Base-by-base conservation (phyloP, 2,113 vertebrate species). In the Eurypyga helias region DNA sequence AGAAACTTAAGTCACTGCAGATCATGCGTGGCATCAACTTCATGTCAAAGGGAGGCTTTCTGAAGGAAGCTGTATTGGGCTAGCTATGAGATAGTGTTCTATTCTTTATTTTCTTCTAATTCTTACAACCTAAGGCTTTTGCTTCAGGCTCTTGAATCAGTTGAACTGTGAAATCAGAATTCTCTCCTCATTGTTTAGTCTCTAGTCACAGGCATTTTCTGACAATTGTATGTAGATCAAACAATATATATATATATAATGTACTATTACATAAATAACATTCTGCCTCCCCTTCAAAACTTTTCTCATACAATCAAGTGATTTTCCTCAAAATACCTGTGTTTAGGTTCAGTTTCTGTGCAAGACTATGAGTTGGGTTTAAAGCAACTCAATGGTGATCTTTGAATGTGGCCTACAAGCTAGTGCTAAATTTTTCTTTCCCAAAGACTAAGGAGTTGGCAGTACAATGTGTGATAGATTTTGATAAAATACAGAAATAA, bases 401-500 rank as follows among this genome's bases (percentile, higher is more conserved):
- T 49, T 72, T 77, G 52, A 65, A 33, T 23, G 29, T 38, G 13
- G 28, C 41, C 31, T 83, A 29, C 57, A 85, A 88, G 31, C 28
- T 12, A 13, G 4, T 58, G 29, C 55, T 77, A 29, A 70, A 48
- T 33, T 65, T 82, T 25, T 67, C 25, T 82, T 72, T 77, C 28
- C 12, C 18, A 43, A 65, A 66, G 31, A 8, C 13, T 29, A 43
- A 67, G 34, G 43, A 86, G 21, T 43, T 91, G 83, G 36, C 83
- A 77, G n/a, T 49, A 46, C 4, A 52, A 5, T 2, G 18, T 60
- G 29, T 0, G 0, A 21, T 81, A 86, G 69, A 43, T 89, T 86
- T 81, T 89, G 64, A 41, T 65, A 5, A 90, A 90, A 31, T 75
- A 33, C 18, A 52, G 86, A 78, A 93, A 48, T 83, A 90, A 95